Evolutionary conservation across 2,888 invertebrate genomes (phyloP).

Genomic region (Pyrrhia umbra): DNA sequence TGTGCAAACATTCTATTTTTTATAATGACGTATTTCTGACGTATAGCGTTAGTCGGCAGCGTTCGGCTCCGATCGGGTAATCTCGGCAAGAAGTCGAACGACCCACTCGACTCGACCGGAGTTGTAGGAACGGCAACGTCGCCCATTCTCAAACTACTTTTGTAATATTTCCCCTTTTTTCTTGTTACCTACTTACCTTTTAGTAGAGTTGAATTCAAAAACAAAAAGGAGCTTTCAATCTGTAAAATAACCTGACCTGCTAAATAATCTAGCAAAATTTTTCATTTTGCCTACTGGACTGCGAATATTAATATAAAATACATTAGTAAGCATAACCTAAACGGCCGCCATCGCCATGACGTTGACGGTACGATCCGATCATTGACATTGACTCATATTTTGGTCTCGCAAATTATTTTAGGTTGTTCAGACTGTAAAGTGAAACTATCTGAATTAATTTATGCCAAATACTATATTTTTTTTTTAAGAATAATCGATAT

Average conservation of each 20-base stretch:
- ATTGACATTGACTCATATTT: not conserved
- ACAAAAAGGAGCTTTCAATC: not conserved
- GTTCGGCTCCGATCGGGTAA: constrained; percentile 70
- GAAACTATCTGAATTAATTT: not conserved
- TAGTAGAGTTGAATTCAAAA: not conserved
- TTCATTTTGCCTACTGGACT: not conserved
- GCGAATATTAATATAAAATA: not conserved
- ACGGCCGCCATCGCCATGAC: not conserved
- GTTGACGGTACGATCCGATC: too few relatives aligned
- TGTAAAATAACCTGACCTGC: too few relatives aligned
- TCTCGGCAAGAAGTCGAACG: constrained; percentile 72
- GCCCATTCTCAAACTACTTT: constrained; percentile 69
- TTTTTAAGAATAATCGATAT: not conserved
- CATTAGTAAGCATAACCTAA: not conserved
- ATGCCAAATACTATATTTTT: not conserved
- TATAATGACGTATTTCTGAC: constrained; percentile 71
- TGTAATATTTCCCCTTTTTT: constrained; percentile 33
- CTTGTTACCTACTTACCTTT: constrained; percentile 1
- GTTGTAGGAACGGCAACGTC: constrained; percentile 84
- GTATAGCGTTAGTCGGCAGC: constrained; percentile 67
- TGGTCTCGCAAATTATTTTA: not conserved
- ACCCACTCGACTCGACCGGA: constrained; percentile 72
- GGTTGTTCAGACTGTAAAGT: not conserved
- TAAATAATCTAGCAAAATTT: not conserved
- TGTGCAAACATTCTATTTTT: constrained; percentile 61